A percentile compares a stretch with the other conserved stretches of the same genome.
Conservation (phyloP, 2,888 invertebrate species). For the Pilophorus perplexus region DNA sequence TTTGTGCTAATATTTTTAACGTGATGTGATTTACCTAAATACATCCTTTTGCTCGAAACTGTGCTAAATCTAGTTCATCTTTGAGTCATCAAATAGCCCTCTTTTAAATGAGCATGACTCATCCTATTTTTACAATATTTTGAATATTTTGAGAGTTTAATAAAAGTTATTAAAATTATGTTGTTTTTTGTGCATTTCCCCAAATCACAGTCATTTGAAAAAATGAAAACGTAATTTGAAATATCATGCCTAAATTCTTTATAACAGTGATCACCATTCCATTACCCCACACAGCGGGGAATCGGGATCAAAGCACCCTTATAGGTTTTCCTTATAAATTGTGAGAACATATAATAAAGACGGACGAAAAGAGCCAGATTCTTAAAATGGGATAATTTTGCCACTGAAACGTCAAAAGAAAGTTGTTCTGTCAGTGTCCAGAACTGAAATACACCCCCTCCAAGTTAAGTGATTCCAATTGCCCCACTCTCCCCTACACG, state of each 20-base stretch:
- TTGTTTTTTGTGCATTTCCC: conserved; percentile 4
- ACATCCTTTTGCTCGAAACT: background rate
- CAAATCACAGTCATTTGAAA: conserved; percentile 1
- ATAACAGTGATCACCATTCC: conserved; percentile 10
- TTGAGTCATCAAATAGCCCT: conserved; percentile 3
- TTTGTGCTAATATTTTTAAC: conserved; percentile 7
- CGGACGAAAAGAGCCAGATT: background rate
- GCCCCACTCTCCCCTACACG: conserved; percentile 9
- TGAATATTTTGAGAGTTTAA: conserved; percentile 2
- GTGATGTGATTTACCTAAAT: background rate
- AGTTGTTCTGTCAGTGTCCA: conserved; percentile 4
- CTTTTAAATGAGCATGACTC: no score
- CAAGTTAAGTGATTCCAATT: conserved; percentile 19
- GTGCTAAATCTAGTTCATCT: conserved; percentile 1
- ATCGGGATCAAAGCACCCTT: conserved; percentile 8
- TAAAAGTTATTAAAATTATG: conserved; percentile 9
- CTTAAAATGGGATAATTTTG: conserved; percentile 4
- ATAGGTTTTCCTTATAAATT: conserved; percentile 4
- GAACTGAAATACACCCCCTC: conserved; percentile 3
- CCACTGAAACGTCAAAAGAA: conserved; percentile 2
- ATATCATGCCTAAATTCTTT: background rate
- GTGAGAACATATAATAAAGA: background rate
- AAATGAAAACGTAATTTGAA: background rate
- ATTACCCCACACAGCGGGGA: conserved; percentile 21
- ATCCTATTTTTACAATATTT: background rate